Evolutionary conservation across 2,113 vertebrate genomes (phyloP).

Genomic region (Helogale parvula): DNA sequence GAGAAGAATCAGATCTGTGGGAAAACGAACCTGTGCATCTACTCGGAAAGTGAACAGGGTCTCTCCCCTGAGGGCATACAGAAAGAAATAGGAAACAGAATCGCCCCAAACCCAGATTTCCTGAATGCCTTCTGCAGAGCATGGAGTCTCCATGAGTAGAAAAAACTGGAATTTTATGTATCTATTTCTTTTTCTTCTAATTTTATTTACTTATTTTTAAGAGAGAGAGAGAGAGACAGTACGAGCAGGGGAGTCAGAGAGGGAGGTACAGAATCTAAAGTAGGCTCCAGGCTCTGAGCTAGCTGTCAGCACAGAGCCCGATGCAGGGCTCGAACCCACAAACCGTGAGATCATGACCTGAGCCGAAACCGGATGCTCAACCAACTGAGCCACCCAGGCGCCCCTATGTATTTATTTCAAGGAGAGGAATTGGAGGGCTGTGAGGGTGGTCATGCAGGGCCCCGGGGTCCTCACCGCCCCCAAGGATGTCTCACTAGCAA

Average conservation of each 20-base stretch:
- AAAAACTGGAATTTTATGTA: neutral
- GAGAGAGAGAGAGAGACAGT: too few relatives aligned
- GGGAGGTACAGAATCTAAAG: too few relatives aligned
- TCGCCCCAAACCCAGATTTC: neutral
- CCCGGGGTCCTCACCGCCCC: neutral
- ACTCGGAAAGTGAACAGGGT: neutral
- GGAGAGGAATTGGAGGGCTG: neutral
- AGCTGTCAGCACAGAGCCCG: too few relatives aligned
- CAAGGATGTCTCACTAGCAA: neutral
- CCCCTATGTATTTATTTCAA: neutral
- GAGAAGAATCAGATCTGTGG: neutral
- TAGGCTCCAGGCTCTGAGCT: too few relatives aligned
- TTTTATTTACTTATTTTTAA: too few relatives aligned
- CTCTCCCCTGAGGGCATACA: too few relatives aligned
- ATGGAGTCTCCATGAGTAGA: neutral
- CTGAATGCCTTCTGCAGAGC: neutral
- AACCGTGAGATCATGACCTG: too few relatives aligned
- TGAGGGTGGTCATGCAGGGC: neutral
- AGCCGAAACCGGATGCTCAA: too few relatives aligned
- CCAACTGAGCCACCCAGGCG: too few relatives aligned
- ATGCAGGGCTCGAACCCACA: too few relatives aligned
- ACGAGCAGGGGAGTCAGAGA: too few relatives aligned
- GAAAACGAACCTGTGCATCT: neutral
- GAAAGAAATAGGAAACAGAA: neutral
- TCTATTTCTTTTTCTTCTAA: neutral